Base-by-base conservation (phyloP, 1,140 invertebrate genomes). In the Euschistus heros region DNA sequence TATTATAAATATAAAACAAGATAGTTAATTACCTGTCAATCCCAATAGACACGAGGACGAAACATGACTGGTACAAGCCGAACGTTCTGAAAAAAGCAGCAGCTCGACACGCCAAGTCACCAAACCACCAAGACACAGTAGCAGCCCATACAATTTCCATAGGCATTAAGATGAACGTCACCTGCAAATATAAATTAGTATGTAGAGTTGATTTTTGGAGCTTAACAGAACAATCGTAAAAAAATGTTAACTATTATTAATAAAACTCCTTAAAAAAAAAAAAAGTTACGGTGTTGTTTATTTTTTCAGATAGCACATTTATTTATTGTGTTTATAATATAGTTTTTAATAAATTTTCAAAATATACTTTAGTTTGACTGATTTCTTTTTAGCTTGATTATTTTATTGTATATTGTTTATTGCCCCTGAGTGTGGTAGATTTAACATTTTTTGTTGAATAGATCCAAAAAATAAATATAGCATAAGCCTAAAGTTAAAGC, bases 101-200 rank as follows among this genome's bases (percentile, higher is more conserved):
- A 66, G 91, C 79, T 26, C 90, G 79, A 73, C 91, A 93, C 80
- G 88, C 83, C 1, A 81, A 75, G 73, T 92, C 89, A 0, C 87
- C 89, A 2, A 86, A 87, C 71, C 79, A 79, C 91, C 91, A 94
- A 63, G 83, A 82, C 20, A 93, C 90, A 0, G 89, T 92, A 55
- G 78, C 79, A 0, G 87, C 83, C 90, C 91, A 93, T 65, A 80
- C 88, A 63, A 94, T 91, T 80, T 94, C 91, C 69, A 93, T 72
- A 7, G 91, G 91, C 90, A 94, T 93, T 84, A 91, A 86, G 30
- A 93, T 76, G 72, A 93, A 89, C 20, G 90, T 92, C 24, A 91
- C 88, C 88, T 91, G 76, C 17, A 72, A 68, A 62, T 18, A 64
- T 18, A 44, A n/a, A 62, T 54, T 30, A 8, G 10, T 61, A 26